Conservation (phyloP, 2,113 vertebrate genomes). For the Cinclus mexicanus region DNA sequence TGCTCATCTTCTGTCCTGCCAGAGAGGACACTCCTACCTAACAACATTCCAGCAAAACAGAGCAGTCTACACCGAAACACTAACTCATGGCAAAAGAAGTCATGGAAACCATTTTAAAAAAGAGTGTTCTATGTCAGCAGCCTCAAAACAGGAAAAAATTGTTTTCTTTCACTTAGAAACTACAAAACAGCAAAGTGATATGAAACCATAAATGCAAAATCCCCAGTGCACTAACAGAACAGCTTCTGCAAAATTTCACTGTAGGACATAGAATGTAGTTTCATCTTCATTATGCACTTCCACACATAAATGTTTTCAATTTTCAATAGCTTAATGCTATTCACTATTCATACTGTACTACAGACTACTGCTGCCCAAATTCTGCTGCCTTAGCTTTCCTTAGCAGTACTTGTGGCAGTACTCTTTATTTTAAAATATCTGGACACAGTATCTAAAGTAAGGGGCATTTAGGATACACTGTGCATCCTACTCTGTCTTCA, state of each 20-base stretch:
- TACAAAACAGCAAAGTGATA: not conserved
- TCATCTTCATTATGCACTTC: not conserved
- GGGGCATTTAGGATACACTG: accelerated
- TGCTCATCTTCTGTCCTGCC: not conserved
- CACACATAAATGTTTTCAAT: not conserved
- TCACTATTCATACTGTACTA: not conserved
- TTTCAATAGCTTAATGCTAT: no score
- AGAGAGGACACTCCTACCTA: not conserved
- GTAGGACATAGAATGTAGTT: not conserved
- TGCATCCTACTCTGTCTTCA: not conserved
- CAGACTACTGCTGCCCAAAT: not conserved
- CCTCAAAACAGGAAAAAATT: not conserved
- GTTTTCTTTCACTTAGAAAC: not conserved
- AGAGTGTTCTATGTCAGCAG: not conserved
- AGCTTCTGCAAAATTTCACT: not conserved
- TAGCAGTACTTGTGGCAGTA: not conserved
- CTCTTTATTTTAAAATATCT: not conserved
- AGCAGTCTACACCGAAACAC: not conserved
- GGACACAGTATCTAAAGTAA: not conserved
- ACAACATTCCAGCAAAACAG: not conserved
- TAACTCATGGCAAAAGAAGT: not conserved
- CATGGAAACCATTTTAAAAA: not conserved
- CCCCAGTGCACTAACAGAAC: not conserved
- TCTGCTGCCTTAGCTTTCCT: not conserved
- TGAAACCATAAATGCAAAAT: not conserved